Evolutionary conservation across 2,888 invertebrate genomes (phyloP).

Genomic region (Acrobasis suavella): DNA sequence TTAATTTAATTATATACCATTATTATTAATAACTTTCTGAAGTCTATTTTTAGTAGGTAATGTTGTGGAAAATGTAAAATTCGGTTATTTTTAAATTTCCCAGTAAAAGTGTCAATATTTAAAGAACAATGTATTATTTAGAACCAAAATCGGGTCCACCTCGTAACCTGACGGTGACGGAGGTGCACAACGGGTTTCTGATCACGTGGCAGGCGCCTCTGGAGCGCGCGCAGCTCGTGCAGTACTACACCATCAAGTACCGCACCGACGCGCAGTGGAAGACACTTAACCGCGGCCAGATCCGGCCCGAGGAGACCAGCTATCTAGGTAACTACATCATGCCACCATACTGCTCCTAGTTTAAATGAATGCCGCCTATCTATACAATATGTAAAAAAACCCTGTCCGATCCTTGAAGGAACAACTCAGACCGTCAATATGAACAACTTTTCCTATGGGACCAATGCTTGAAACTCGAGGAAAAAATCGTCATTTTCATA

Average conservation of each 20-base stretch:
- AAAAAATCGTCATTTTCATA: no score
- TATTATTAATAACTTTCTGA: no score
- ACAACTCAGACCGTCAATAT: no score
- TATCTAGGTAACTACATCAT: conserved; percentile 86
- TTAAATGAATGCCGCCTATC: no score
- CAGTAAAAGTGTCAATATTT: neutral
- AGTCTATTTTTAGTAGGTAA: no score
- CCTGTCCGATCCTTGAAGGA: no score
- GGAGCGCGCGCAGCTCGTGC: conserved; percentile 90
- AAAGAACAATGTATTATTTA: conserved; percentile 51
- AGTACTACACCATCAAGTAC: conserved; percentile 96
- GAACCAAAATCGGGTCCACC: conserved; percentile 97
- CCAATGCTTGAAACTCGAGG: no score
- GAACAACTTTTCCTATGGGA: no score
- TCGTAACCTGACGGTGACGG: conserved; percentile 93
- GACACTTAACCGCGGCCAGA: conserved; percentile 92
- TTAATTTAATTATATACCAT: no score
- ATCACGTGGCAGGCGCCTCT: conserved; percentile 94
- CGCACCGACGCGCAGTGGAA: conserved; percentile 95
- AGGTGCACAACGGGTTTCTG: conserved; percentile 94
- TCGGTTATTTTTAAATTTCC: no score
- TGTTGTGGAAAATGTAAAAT: no score
- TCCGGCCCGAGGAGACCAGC: conserved; percentile 93
- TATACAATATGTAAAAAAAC: no score
- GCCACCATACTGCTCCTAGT: neutral